phyloP scores from a whole-genome alignment of 2,113 vertebrate genomes.

The Heterocephalus glaber region DNA sequence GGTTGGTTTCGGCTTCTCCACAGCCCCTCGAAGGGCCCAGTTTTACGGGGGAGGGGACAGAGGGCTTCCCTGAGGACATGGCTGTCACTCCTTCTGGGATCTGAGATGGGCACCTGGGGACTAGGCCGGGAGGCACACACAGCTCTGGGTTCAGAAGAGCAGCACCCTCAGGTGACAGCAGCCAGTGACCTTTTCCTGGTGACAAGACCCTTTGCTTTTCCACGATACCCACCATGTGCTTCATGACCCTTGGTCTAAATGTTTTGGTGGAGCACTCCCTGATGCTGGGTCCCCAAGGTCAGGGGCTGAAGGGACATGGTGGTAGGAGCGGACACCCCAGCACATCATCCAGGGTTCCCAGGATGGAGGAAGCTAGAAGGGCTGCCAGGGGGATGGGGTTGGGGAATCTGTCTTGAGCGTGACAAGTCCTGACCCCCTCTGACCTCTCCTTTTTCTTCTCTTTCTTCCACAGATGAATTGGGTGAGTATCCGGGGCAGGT shows the following conservation, averaged over 20 bases:
- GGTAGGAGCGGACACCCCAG: not conserved
- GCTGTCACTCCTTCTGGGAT: not conserved
- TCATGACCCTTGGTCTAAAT: not conserved
- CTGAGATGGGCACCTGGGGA: not conserved
- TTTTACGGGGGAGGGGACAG: not conserved
- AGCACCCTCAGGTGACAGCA: not conserved
- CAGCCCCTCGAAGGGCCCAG: not conserved
- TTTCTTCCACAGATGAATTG: slow-evolving; percentile 79
- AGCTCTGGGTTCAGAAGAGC: not conserved
- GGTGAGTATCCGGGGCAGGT: slow-evolving; percentile 75
- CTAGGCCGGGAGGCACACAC: not conserved
- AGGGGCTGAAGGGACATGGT: not conserved
- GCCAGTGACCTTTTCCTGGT: not conserved
- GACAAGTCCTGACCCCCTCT: not conserved
- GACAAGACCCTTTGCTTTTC: not conserved
- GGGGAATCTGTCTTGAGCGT: slow-evolving; percentile 43
- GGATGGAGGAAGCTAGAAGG: not conserved
- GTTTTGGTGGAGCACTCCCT: not conserved
- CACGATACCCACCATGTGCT: not conserved
- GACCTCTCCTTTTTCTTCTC: slow-evolving; percentile 71
- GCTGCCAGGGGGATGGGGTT: not conserved
- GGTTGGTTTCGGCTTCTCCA: slow-evolving; percentile 4
- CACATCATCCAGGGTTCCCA: not conserved
- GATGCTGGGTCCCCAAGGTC: not conserved
- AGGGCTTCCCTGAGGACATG: not conserved